Percentiles rank a stretch among this genome's conserved stretches.
These are phyloP conservation scores for Apostichopus japonicus DNA, from an alignment of 35 echinoderm and acorn worm species.

Conservation along the genomic window DNA sequence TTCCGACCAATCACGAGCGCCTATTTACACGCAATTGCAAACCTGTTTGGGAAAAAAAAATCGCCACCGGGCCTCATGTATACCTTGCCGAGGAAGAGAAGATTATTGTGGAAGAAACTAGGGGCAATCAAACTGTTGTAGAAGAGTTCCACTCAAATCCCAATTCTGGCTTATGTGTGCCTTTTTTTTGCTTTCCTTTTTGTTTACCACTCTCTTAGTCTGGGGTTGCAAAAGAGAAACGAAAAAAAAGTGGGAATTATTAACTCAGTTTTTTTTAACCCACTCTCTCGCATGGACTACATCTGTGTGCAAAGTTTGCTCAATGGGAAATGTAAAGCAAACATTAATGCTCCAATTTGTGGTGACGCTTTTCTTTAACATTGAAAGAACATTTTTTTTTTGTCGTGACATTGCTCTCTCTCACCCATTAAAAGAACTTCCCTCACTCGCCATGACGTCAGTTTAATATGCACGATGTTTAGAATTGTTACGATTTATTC, in stretches of 20 bases:
- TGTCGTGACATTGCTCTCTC: no score
- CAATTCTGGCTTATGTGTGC: not conserved
- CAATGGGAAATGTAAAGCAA: no score
- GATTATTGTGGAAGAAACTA: slow-evolving; percentile 94
- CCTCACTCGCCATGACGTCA: no score
- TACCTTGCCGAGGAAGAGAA: slow-evolving; percentile 99
- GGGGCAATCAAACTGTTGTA: slow-evolving; percentile 84
- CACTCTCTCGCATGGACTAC: not conserved
- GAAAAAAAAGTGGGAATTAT: not conserved
- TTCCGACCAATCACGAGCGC: no score
- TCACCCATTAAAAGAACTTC: no score
- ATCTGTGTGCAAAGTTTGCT: not conserved
- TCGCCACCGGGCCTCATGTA: slow-evolving; percentile 93
- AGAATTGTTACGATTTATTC: no score
- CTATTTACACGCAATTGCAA: no score
- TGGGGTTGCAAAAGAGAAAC: not conserved
- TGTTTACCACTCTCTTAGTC: not conserved
- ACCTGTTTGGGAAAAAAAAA: no score
- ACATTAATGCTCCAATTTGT: no score
- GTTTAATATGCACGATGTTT: no score
- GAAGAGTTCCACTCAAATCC: slow-evolving; percentile 75
- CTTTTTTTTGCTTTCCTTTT: not conserved
- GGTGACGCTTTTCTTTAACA: no score
- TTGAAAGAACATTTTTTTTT: no score
- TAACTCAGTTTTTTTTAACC: not conserved